phyloP scores from a whole-genome alignment of 2,888 invertebrate species.

The Bedellia somnulentella region DNA sequence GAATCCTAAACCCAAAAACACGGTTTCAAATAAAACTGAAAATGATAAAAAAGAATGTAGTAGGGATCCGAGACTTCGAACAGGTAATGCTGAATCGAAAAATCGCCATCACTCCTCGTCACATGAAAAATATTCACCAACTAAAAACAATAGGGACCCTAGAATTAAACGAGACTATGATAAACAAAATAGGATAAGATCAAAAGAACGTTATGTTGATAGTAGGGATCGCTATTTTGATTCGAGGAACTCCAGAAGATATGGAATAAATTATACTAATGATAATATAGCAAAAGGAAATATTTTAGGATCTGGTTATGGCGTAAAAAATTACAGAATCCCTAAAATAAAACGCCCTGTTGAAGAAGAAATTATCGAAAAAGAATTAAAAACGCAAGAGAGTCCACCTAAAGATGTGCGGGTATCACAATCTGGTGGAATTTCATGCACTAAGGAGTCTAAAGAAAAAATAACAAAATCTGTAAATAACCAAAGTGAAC shows the following conservation, averaged over 20 bases:
- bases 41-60: no score
- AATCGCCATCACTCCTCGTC: no score
- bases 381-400: conserved; percentile 7
- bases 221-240: no score
- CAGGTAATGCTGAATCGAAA: no score
- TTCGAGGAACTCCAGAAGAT: conserved; percentile 11
- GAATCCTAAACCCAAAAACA: no score
- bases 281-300: conserved; percentile 42
- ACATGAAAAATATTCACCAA: conserved; percentile 30
- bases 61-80: no score
- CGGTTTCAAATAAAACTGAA: no score
- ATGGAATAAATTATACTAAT: conserved; percentile 41
- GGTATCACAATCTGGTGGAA: no score
- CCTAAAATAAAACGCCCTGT: conserved; percentile 42
- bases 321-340: conserved; percentile 51
- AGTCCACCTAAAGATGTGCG: no score
- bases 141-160: conserved; percentile 31
- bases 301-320: conserved; percentile 34
- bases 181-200: conserved; percentile 13
- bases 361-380: conserved; percentile 13
- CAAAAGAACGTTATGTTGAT: conserved; percentile 12
- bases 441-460: no score
- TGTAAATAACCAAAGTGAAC: no score
- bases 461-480: no score
- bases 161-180: conserved; percentile 17